These are phyloP conservation scores for Apis dorsata DNA, from an alignment of 1,140 invertebrate genomes.

Conservation along the genomic window DNA sequence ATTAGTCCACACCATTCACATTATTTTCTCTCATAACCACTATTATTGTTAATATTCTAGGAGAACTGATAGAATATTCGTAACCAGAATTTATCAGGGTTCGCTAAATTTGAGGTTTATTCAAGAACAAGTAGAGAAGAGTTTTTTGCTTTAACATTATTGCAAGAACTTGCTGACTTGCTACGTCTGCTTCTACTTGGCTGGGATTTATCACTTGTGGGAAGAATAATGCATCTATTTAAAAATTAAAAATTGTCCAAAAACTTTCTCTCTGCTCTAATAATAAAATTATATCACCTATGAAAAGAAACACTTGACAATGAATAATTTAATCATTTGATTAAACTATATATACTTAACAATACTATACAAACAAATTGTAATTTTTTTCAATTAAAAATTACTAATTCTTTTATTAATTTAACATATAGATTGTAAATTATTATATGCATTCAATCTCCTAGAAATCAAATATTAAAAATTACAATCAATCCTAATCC, in stretches of 20 bases:
- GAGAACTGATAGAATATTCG: neutral
- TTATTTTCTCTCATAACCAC: neutral
- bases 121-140: neutral
- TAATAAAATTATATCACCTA: no score
- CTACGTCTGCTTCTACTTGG: constrained; percentile 23
- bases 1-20: no score
- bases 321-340: no score
- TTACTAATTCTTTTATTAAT: no score
- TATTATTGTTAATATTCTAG: neutral
- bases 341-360: no score
- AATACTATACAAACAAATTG: no score
- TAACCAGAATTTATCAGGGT: constrained; percentile 13
- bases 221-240: neutral
- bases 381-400: no score
- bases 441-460: no score
- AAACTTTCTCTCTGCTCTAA: neutral
- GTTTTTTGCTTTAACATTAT: constrained; percentile 20
- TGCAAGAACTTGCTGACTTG: constrained; percentile 43
- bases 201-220: constrained; percentile 22
- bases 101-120: constrained; percentile 29
- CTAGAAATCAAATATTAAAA: no score
- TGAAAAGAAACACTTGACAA: neutral
- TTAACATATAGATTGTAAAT: no score
- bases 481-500: no score
- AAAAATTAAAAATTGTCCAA: constrained; percentile 13